Evolutionary conservation across 2,888 invertebrate genomes (phyloP).

Genomic region (Phragmatobia fuliginosa): DNA sequence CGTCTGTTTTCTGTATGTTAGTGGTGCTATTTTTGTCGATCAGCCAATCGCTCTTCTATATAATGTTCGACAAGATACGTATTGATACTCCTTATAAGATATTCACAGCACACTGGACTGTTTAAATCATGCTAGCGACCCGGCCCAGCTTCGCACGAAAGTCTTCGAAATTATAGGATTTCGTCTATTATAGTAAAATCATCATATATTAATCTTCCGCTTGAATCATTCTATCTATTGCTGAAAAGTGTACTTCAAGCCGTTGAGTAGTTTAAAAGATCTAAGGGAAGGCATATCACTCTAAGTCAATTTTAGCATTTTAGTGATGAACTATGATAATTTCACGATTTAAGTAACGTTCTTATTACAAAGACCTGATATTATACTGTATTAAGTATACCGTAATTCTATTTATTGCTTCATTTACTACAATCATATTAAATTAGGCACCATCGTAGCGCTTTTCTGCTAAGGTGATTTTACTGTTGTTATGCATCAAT

Average conservation of each 20-base stretch:
- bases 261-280: too few relatives aligned
- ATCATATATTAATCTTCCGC: too few relatives aligned
- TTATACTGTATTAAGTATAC: neutral
- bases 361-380: neutral
- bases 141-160: too few relatives aligned
- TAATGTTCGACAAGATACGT: slow-evolving; percentile 66
- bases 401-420: neutral
- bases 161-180: too few relatives aligned
- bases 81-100: slow-evolving; percentile 46
- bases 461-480: too few relatives aligned
- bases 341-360: neutral
- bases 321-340: neutral
- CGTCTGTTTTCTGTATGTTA: slow-evolving; percentile 84
- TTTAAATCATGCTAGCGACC: neutral
- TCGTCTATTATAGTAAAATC: too few relatives aligned
- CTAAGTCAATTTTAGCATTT: neutral
- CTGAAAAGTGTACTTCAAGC: too few relatives aligned
- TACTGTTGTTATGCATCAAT: too few relatives aligned
- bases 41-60: slow-evolving; percentile 70
- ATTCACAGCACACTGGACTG: neutral
- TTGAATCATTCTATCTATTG: too few relatives aligned
- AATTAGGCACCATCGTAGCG: neutral
- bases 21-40: slow-evolving; percentile 77
- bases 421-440: neutral
- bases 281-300: neutral